Evolutionary conservation across 2,888 invertebrate species (phyloP).

Genomic region (Hirtodrosophila duncani): DNA sequence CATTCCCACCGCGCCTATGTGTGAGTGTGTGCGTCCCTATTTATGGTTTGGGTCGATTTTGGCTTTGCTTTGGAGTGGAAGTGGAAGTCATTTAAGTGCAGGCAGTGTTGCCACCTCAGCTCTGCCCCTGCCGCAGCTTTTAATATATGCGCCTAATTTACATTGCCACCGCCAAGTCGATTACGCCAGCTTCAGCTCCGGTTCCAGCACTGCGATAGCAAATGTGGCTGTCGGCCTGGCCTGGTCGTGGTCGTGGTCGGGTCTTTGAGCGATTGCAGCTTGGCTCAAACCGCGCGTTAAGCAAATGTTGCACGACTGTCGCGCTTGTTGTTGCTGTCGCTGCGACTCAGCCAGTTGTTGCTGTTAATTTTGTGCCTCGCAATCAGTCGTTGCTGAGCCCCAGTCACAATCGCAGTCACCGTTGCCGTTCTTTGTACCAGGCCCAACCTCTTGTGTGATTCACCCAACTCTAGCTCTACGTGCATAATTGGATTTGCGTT

Average conservation of each 20-base stretch:
- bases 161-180: constrained; percentile 55
- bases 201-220: background rate
- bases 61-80: constrained; percentile 26
- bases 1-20: constrained; percentile 4
- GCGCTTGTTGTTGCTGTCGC: constrained; percentile 31
- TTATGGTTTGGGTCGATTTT: constrained; percentile 43
- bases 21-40: no score
- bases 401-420: constrained; percentile 44
- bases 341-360: constrained; percentile 27
- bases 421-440: constrained; percentile 9
- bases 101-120: constrained; percentile 35
- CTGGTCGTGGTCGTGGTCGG: constrained; percentile 38
- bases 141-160: constrained; percentile 62
- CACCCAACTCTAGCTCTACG: constrained; percentile 14
- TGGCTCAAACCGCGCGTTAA: constrained; percentile 47
- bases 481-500: constrained; percentile 67
- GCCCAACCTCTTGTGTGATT: constrained; percentile 8
- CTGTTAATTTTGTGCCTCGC: constrained; percentile 32
- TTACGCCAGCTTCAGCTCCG: background rate
- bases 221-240: constrained; percentile 24
- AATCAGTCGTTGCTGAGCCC: constrained; percentile 58
- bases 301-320: constrained; percentile 63
- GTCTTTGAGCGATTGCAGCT: constrained; percentile 58
- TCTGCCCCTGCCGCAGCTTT: constrained; percentile 8
- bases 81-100: constrained; percentile 70